Percentiles rank a stretch among this genome's conserved stretches.
These are phyloP conservation scores for Drosophila willistoni DNA, from an alignment of 1,140 invertebrate genomes.

Conservation along the genomic window DNA sequence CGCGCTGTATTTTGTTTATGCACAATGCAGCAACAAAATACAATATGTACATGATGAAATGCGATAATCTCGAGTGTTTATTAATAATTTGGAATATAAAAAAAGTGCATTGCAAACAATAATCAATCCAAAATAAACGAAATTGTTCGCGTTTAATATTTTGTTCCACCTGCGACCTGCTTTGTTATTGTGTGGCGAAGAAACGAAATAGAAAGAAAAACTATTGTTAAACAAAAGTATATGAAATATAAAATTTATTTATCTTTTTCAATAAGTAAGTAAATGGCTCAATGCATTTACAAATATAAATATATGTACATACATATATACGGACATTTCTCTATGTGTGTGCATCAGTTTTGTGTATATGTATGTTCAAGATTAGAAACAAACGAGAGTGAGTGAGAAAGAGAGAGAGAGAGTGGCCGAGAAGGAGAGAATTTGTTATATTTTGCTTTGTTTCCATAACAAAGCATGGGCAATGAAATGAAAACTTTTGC, in stretches of 20 bases:
- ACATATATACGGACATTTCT: background rate
- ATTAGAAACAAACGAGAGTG: background rate
- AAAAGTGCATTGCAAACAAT: too few species aligned
- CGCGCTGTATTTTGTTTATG: too few species aligned
- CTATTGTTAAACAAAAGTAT: slow-evolving; percentile 2
- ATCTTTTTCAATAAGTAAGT: slow-evolving; percentile 1
- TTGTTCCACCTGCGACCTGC: slow-evolving; percentile 61
- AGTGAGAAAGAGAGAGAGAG: background rate
- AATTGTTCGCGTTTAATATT: background rate
- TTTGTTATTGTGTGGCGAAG: slow-evolving; percentile 30
- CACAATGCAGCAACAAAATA: too few species aligned
- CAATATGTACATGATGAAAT: too few species aligned
- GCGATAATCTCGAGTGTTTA: background rate
- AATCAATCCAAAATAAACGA: too few species aligned
- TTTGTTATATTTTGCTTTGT: slow-evolving; percentile 10
- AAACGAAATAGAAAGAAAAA: slow-evolving; percentile 30
- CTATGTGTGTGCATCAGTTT: slow-evolving; percentile 24
- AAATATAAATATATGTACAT: background rate
- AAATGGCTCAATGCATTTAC: too few species aligned
- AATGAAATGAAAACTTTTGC: slow-evolving; percentile 10
- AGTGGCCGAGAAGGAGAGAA: slow-evolving; percentile 1
- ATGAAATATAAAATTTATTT: background rate
- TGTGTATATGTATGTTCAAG: slow-evolving; percentile 21
- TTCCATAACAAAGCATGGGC: slow-evolving; percentile 5
- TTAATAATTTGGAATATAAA: background rate